A percentile compares a stretch with the other conserved stretches of the same genome.
phyloP scores from a whole-genome alignment of 2,113 vertebrate genomes.

The Psettodes erumei region DNA sequence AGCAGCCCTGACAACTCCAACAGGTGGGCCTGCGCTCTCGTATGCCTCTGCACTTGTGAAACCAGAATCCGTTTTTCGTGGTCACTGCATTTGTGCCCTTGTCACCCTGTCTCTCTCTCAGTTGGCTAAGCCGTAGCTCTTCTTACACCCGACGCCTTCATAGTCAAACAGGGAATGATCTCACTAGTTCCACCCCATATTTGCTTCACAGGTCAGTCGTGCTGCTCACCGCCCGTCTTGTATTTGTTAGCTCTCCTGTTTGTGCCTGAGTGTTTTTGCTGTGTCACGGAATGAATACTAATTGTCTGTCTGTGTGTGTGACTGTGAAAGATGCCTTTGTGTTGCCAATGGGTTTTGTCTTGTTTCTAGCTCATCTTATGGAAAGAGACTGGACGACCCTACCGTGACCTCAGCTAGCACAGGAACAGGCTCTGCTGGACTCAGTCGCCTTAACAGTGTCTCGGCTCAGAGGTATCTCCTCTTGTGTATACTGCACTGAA shows the following conservation, averaged over 20 bases:
- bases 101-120: conserved; percentile 67
- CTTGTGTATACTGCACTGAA: background rate
- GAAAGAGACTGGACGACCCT: conserved; percentile 83
- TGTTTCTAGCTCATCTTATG: conserved; percentile 81
- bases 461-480: conserved; percentile 77
- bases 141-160: conserved; percentile 84
- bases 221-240: conserved; percentile 43
- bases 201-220: conserved; percentile 83
- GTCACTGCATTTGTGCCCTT: conserved; percentile 55
- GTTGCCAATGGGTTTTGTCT: conserved; percentile 35
- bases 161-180: conserved; percentile 81
- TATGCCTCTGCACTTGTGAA: conserved; percentile 24
- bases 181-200: conserved; percentile 77
- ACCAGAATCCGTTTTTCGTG: conserved; percentile 46
- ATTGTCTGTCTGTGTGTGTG: conserved; percentile 8
- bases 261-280: conserved; percentile 39
- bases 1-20: conserved; percentile 78
- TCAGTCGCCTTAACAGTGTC: conserved; percentile 79
- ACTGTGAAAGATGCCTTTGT: conserved; percentile 37
- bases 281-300: conserved; percentile 34
- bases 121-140: conserved; percentile 85
- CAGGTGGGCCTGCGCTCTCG: conserved; percentile 69
- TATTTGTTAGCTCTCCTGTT: conserved; percentile 31
- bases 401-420: conserved; percentile 76
- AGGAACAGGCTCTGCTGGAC: conserved; percentile 74